Evolutionary conservation across 92 coral and sea anemone species (phyloP).

Genomic region (Phenganax stokvisi): DNA sequence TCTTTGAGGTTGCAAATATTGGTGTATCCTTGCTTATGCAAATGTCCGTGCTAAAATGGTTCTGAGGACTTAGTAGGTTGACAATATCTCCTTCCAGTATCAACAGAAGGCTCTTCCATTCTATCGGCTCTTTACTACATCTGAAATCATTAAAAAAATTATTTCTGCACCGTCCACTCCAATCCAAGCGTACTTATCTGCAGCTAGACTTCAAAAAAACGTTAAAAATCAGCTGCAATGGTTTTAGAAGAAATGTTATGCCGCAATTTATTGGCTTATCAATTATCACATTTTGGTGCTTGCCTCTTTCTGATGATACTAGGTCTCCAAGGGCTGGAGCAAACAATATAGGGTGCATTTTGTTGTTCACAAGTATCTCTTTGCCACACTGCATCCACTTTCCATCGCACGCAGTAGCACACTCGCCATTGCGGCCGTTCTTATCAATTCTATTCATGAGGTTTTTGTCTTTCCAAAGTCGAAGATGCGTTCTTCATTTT

Average conservation of each 20-base stretch:
- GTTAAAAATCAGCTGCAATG: too few relatives aligned
- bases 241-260: background rate
- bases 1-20: slow-evolving; percentile 24
- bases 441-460: background rate
- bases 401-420: slow-evolving; percentile 7
- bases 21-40: slow-evolving; percentile 29
- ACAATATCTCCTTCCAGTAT: background rate
- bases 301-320: slow-evolving; percentile 4
- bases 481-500: slow-evolving; percentile 1
- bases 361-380: slow-evolving; percentile 11
- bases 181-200: background rate
- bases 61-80: slow-evolving; percentile 20
- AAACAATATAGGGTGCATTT: background rate
- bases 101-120: too few relatives aligned
- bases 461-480: background rate
- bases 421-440: background rate
- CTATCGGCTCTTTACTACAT: too few relatives aligned
- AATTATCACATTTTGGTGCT: background rate
- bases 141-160: too few relatives aligned
- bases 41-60: slow-evolving; percentile 13
- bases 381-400: background rate
- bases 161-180: background rate
- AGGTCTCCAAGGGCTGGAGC: background rate
- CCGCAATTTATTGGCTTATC: background rate
- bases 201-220: too few relatives aligned